Conservation (phyloP, 2,888 invertebrate genomes). For the Yponomeuta evonymella region DNA sequence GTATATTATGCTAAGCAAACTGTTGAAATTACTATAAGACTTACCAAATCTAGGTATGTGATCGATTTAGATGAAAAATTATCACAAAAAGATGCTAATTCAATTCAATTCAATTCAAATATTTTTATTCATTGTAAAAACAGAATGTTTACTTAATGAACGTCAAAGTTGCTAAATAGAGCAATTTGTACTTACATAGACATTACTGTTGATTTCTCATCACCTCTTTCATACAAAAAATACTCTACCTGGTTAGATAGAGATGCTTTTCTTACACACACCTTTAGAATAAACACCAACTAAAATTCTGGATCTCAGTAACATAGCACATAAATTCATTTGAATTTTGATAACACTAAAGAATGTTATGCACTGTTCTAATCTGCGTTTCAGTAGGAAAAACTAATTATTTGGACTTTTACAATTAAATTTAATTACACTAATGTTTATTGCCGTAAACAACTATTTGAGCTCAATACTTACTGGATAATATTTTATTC, state of each 20-base stretch:
- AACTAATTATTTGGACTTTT: too few relatives aligned
- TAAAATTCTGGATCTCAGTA: neutral
- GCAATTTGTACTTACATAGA: neutral
- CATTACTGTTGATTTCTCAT: conserved; percentile 1
- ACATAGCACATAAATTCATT: neutral
- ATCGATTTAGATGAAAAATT: neutral
- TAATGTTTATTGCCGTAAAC: too few relatives aligned
- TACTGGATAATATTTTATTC: too few relatives aligned
- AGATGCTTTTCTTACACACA: neutral
- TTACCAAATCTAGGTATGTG: neutral
- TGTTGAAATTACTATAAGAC: neutral
- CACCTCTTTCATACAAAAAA: neutral
- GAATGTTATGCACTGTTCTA: too few relatives aligned
- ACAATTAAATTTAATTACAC: too few relatives aligned
- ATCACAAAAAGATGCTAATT: neutral
- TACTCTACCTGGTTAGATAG: neutral
- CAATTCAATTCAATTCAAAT: too few relatives aligned
- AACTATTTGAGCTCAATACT: too few relatives aligned
- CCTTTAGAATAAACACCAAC: neutral
- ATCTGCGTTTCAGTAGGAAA: too few relatives aligned
- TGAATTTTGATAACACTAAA: too few relatives aligned
- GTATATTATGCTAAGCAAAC: neutral
- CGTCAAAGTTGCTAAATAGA: too few relatives aligned
- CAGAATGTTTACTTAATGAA: too few relatives aligned
- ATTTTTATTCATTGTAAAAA: too few relatives aligned